Evolutionary conservation across 23 tunicate genomes (phyloP).

Genomic region (Ciona savignyi): DNA sequence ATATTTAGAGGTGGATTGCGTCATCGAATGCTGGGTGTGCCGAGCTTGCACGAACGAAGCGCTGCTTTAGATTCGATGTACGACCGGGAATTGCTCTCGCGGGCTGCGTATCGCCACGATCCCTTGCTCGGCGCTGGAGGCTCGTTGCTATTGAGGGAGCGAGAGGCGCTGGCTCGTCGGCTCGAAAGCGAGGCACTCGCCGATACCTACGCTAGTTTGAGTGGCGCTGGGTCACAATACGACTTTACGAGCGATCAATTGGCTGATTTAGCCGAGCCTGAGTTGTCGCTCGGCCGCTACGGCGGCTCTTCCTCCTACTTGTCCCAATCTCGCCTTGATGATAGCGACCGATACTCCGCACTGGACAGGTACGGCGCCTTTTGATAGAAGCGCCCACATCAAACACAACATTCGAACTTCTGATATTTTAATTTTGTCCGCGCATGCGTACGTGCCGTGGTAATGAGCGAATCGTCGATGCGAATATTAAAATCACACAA

Average conservation of each 20-base stretch:
- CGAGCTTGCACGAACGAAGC: constrained; percentile 12
- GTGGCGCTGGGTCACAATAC: constrained; percentile 23
- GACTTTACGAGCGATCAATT: constrained; percentile 16
- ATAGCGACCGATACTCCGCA: background rate
- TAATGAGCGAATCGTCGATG: too few species aligned
- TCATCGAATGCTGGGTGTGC: constrained; percentile 25
- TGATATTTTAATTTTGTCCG: too few species aligned
- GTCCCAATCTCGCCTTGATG: background rate
- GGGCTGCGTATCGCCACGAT: constrained; percentile 8
- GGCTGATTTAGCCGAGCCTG: background rate
- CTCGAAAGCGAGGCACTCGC: constrained; percentile 31
- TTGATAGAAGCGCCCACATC: too few species aligned
- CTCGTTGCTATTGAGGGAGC: constrained; percentile 46
- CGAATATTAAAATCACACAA: too few species aligned
- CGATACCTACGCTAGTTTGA: constrained; percentile 1
- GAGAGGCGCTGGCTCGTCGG: constrained; percentile 74
- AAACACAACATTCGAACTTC: too few species aligned
- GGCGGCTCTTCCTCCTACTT: constrained; percentile 2
- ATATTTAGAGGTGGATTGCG: constrained; percentile 29
- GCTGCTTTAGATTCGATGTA: constrained; percentile 15
- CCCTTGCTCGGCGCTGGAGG: constrained; percentile 40
- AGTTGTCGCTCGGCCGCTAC: constrained; percentile 2
- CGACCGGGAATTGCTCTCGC: constrained; percentile 12
- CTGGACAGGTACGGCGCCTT: constrained; percentile 10
- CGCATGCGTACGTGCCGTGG: too few species aligned